phyloP scores from a whole-genome alignment of 2,888 invertebrate genomes.

The Torymus tubicola region DNA sequence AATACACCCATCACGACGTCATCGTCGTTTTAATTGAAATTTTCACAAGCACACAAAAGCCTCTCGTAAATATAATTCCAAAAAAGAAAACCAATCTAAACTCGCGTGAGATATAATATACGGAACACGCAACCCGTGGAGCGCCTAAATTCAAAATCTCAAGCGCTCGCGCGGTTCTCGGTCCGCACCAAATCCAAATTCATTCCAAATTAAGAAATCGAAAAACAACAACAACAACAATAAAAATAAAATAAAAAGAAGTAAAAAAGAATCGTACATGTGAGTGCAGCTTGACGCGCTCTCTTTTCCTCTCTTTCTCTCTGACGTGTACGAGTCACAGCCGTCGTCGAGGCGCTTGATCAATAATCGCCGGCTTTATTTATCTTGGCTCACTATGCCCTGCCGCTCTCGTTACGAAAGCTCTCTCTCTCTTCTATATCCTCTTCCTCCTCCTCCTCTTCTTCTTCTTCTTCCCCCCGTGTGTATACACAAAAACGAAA shows the following conservation, averaged over 20 bases:
- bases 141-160: too few relatives aligned
- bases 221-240: too few relatives aligned
- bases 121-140: too few relatives aligned
- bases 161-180: too few relatives aligned
- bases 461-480: slow-evolving; percentile 2
- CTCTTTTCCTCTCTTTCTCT: not conserved
- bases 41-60: too few relatives aligned
- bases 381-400: slow-evolving; percentile 12
- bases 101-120: too few relatives aligned
- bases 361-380: slow-evolving; percentile 45
- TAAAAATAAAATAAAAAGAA: too few relatives aligned
- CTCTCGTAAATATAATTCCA: too few relatives aligned
- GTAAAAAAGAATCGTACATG: slow-evolving; percentile 26
- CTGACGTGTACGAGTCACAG: not conserved
- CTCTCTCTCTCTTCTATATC: slow-evolving; percentile 3
- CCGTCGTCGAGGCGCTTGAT: slow-evolving; percentile 11
- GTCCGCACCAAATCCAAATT: too few relatives aligned
- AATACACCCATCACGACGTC: not conserved
- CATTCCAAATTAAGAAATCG: too few relatives aligned
- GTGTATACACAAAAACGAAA: not conserved
- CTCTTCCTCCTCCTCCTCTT: slow-evolving; percentile 15
- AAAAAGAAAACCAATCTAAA: too few relatives aligned
- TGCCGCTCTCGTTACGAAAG: not conserved
- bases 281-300: not conserved
- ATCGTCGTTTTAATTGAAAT: not conserved